Evolutionary conservation across 2,113 vertebrate genomes (phyloP).

Genomic region (Odontesthes bonariensis): DNA sequence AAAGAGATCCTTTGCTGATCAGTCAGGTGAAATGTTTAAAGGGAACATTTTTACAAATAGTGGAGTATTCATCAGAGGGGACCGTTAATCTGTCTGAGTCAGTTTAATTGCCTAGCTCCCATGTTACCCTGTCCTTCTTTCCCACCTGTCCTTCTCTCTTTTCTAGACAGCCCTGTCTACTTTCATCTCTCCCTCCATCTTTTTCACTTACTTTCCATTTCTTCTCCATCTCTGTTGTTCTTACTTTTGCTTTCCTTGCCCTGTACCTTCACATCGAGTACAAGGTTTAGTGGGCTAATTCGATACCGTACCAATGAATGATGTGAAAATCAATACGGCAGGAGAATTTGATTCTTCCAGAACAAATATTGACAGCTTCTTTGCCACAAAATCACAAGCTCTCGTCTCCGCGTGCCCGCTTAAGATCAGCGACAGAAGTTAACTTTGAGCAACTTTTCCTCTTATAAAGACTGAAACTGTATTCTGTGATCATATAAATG

Average conservation of each 20-base stretch:
- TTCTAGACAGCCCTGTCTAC: not conserved
- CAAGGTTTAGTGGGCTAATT: no score
- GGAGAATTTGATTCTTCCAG: not conserved
- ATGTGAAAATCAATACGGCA: not conserved
- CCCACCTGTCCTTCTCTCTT: not conserved
- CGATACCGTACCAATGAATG: not conserved
- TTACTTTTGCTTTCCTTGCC: no score
- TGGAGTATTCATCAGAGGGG: conserved; percentile 32
- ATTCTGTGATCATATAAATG: not conserved
- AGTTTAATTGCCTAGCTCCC: conserved; percentile 11
- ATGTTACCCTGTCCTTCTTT: not conserved
- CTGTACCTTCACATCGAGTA: no score
- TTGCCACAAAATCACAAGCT: not conserved
- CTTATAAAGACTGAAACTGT: not conserved
- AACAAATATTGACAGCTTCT: not conserved
- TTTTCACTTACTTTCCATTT: not conserved
- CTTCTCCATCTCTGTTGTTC: not conserved
- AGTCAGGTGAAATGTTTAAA: conserved; percentile 13
- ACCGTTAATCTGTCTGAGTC: conserved; percentile 19
- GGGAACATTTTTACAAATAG: conserved; percentile 24
- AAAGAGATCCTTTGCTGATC: conserved; percentile 7
- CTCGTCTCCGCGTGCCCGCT: not conserved
- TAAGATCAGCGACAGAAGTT: not conserved
- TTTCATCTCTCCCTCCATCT: conserved; percentile 17
- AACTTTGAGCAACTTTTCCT: not conserved